Base-by-base conservation (phyloP, 1,140 invertebrate species). In the Sycophaga agraensis region DNA sequence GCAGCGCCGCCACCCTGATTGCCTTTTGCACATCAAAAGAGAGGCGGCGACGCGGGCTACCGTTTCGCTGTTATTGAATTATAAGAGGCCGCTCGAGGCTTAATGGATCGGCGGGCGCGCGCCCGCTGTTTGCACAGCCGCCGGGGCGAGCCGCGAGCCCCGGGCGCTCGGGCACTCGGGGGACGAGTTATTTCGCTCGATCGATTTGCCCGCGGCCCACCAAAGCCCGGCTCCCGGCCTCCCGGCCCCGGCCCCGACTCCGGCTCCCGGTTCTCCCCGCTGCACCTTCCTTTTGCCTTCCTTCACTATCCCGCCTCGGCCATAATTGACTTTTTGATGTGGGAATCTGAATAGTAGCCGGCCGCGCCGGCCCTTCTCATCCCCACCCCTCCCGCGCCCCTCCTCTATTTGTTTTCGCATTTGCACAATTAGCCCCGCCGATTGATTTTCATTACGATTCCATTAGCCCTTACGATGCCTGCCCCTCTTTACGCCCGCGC, bases 51-150 rank as follows among this genome's bases (percentile, higher is more conserved):
- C 54, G 22, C 26, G 57, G 49, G 49, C 61, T 63, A 63, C 61
- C 49, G 61, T 63, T 63, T 63, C n/a, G 48, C 55, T 53, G 55
- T 63, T 58, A 63, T 58, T 63, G 61, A 63, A 58, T 63, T 63
- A 63, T 63, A 58, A 63, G 34, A 54, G 51, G 55, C 40, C 53
- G 46, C 37, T 48, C 51, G 40, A n/a, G n/a, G 11, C 31, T 45
- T 60, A 60, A 60, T 60, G 49, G 49, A 60, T 53, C 58, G n/a
- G n/a, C n/a, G n/a, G n/a, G n/a, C n/a, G n/a, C n/a, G n/a, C n/a
- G n/a, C 9, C 42, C 48, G 40, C 34, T 61, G 34, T 55, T 54
- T 54, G 24, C 50, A 48, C 59, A 61, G 55, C n/a, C n/a, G n/a
- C n/a, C n/a, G n/a, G n/a, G n/a, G n/a, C n/a, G n/a, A n/a, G n/a